Evolutionary conservation across 2,888 invertebrate genomes (phyloP), one percentile per base, ranked within the genome.

Genomic region (Adineta ricciae): DNA sequence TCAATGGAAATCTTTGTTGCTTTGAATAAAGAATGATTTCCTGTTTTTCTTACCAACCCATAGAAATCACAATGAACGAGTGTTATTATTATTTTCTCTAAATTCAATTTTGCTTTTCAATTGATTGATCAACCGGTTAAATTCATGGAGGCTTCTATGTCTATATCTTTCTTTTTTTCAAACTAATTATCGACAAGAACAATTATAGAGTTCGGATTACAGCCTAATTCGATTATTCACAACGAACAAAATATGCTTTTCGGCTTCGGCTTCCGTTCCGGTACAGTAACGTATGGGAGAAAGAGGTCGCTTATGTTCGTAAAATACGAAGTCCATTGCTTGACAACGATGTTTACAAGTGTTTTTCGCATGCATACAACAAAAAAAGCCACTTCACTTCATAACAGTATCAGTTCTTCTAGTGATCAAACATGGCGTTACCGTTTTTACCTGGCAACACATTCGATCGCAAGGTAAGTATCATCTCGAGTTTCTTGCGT

Each of bases 381-480:
- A 64, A 64, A 64, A 64, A 64, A 64, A 64, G 32, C 32, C 32
- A 64, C 64, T 64, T 64, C 64, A 64, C 16, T 64, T 27, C 32
- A 64, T 27, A 64, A 64, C 64, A 64, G 64, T 64, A 64, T 64
- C 64, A 64, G 64, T 64, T 32, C 64, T 64, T 64, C 14, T 64
- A 64, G 27, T 64, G 64, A 64, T 64, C 64, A 36, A 64, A 64
- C 64, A 85, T 85, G 85, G 83, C 85, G 72, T 72, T 85, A 83
- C 85, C 85, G n/a, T 85, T 85, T 84, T 73, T 85, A 56, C 85
- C 85, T 73, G 85, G 85, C 54, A 85, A 85, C 52, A 84, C 78
- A 32, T 85, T 85, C 78, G 84, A 84, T 36, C 83, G 84, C 36
- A 85, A 84, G 49, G 85, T 85, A 85, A 41, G 21, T 78, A 38